These are phyloP conservation scores for Clarias magur DNA, from an alignment of 2,113 vertebrate species.

Conservation along the genomic window DNA sequence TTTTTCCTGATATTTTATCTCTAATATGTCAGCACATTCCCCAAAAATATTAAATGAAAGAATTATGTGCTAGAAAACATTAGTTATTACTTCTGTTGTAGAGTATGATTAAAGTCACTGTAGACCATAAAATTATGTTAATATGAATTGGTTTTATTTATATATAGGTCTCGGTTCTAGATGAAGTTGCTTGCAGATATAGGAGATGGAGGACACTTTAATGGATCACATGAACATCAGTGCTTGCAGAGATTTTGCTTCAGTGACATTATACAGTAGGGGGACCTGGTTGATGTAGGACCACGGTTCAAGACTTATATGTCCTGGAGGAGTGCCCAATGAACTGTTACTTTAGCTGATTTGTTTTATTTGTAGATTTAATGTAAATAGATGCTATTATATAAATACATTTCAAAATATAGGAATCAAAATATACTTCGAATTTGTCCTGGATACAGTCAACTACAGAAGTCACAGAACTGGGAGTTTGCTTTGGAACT, in stretches of 20 bases:
- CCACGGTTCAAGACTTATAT: too few relatives aligned
- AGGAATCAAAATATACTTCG: too few relatives aligned
- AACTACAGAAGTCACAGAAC: too few relatives aligned
- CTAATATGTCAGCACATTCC: too few relatives aligned
- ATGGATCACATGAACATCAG: slow-evolving; percentile 46
- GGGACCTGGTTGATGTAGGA: slow-evolving; percentile 49
- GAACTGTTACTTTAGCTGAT: too few relatives aligned
- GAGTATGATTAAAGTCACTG: neutral
- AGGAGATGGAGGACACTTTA: slow-evolving; percentile 46
- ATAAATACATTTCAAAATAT: too few relatives aligned
- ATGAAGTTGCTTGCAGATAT: slow-evolving; percentile 46
- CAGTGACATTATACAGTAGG: slow-evolving; percentile 43
- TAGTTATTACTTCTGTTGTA: neutral
- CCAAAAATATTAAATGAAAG: neutral
- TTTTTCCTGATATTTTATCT: too few relatives aligned
- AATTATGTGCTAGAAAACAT: neutral
- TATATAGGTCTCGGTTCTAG: slow-evolving; percentile 48
- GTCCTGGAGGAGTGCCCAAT: too few relatives aligned
- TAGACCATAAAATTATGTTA: neutral
- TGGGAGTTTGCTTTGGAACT: too few relatives aligned
- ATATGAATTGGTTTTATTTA: neutral
- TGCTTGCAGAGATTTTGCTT: slow-evolving; percentile 50
- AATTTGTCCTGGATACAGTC: too few relatives aligned
- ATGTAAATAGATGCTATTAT: too few relatives aligned
- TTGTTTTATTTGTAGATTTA: too few relatives aligned